These are phyloP conservation scores for Heteromyza rotundicornis DNA, from an alignment of 2,888 invertebrate species.

Conservation along the genomic window DNA sequence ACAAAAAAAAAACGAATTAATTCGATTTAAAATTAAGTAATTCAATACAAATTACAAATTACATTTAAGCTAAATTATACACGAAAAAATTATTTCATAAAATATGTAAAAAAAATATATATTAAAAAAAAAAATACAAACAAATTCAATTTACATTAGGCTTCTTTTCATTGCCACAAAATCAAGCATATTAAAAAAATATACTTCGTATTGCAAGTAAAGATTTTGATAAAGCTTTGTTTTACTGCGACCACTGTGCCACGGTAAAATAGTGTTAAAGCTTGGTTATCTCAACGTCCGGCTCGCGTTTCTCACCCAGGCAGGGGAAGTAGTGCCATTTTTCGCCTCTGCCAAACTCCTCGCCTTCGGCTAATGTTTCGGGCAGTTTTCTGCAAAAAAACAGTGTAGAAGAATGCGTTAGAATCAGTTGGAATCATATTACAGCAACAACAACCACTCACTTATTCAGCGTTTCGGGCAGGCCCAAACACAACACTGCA, in stretches of 20 bases:
- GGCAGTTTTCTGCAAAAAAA: constrained; percentile 62
- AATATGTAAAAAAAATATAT: not conserved
- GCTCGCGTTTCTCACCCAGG: constrained; percentile 31
- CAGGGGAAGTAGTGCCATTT: constrained; percentile 65
- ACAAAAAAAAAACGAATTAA: constrained; percentile 11
- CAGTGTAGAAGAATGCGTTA: too few relatives aligned
- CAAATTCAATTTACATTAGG: too few relatives aligned
- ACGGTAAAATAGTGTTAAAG: too few relatives aligned
- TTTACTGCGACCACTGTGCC: too few relatives aligned
- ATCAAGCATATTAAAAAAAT: too few relatives aligned
- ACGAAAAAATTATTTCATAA: not conserved
- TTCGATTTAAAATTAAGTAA: not conserved
- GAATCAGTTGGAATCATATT: too few relatives aligned
- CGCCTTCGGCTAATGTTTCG: constrained; percentile 67
- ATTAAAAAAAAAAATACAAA: too few relatives aligned
- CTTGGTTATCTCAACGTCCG: too few relatives aligned
- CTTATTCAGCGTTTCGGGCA: constrained; percentile 68
- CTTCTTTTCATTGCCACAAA: too few relatives aligned
- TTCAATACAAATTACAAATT: not conserved
- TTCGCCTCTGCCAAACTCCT: constrained; percentile 66
- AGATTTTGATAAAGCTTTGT: too few relatives aligned
- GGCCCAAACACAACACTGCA: constrained; percentile 65
- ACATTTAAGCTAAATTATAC: not conserved
- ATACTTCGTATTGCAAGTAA: too few relatives aligned
- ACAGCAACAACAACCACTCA: constrained; percentile 35